These are phyloP conservation scores for Eulemur coronatus DNA, from an alignment of 2,797 vertebrate genomes.

Conservation along the genomic window DNA sequence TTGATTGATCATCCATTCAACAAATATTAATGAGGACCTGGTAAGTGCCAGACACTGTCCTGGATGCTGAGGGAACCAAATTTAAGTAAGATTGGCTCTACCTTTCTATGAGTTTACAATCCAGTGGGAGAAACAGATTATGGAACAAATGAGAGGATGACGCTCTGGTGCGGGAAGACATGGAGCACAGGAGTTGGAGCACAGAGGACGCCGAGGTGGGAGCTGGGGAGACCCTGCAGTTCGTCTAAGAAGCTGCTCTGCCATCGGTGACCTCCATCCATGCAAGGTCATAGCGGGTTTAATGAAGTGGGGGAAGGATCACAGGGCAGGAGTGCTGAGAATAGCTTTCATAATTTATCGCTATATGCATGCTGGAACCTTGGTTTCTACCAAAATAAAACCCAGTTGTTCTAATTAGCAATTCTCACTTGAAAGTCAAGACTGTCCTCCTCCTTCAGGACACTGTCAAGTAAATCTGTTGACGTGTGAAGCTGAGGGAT, in stretches of 20 bases:
- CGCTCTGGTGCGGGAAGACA: neutral
- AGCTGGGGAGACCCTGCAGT: neutral
- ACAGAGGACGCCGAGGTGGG: neutral
- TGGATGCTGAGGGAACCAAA: neutral
- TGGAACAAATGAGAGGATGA: neutral
- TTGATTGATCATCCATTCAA: neutral
- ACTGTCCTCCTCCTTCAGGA: neutral
- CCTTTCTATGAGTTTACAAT: neutral
- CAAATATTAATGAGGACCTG: neutral
- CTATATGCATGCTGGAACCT: neutral
- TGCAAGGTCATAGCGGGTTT: neutral
- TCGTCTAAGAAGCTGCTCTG: neutral
- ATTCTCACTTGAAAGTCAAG: slow-evolving; percentile 18
- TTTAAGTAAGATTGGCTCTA: neutral
- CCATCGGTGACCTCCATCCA: neutral
- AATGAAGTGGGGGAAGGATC: neutral
- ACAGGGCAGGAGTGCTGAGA: neutral
- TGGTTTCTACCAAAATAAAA: slow-evolving; percentile 17
- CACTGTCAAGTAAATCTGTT: neutral
- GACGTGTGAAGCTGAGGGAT: neutral
- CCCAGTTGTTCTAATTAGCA: slow-evolving; percentile 6
- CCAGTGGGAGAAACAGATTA: neutral
- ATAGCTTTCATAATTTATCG: neutral
- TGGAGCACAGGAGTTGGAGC: neutral
- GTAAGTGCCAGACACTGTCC: neutral